Evolutionary conservation across 2,888 invertebrate genomes (phyloP), one percentile per base, ranked within the genome.

Genomic region (Ochlodes sylvanus): DNA sequence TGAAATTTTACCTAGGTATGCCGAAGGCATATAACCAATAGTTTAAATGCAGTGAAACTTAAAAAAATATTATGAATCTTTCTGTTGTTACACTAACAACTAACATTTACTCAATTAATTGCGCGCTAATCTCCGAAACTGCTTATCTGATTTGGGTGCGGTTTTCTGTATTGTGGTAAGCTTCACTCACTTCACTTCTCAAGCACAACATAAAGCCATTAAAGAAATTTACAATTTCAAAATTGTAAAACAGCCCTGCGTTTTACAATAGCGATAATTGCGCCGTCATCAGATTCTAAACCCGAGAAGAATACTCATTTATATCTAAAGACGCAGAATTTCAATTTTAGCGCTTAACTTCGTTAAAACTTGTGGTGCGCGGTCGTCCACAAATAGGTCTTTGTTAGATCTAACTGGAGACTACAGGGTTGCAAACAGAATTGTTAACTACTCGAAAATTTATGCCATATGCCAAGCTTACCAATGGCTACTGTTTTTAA

Each of bases 331-430:
- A 15, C 60, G 44, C 52, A 21, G 44, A 44, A 44, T 44, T 44
- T 44, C 44, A 60, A 44, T 60, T 44, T 19, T 27, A 60, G 44
- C 38, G 38, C 44, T 17, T 52, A 52, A 62, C 34, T 50, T 62
- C 10, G 52, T 62, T 62, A 52, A 62, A 62, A 62, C 32, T 62
- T 62, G 32, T 52, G 15, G 44, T 34, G 12, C 12, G 19, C 62
- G 38, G 62, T 62, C 21, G 52, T 62, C 52, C 52, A 52, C 62
- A 62, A 62, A 62, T 62, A 52, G 38, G 52, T 52, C 15, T 60
- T 52, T 62, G 62, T 52, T 50, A 17, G 62, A 44, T 44, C 44
- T 15, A 60, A 60, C 21, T 44, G 1, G 14, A 44, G 44, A 44
- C 42, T 44, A 27, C 44, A 42, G 58, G 44, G 15, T 44, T 58